Conservation (phyloP, 2,888 invertebrate genomes). For the Temnothorax rugatulus region DNA sequence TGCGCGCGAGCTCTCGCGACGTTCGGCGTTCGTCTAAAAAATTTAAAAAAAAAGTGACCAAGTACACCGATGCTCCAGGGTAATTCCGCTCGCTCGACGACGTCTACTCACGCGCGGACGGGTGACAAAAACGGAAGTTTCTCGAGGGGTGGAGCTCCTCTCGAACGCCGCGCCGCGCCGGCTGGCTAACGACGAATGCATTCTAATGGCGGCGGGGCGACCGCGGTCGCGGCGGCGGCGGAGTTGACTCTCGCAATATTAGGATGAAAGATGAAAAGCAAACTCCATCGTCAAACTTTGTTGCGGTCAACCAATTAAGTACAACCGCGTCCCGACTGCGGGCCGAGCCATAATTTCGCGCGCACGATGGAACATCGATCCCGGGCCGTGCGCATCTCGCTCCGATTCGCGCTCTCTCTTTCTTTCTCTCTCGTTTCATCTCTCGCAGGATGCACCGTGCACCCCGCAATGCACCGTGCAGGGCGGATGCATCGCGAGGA, state of each 20-base stretch:
- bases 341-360: conserved; percentile 50
- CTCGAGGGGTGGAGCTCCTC: neutral
- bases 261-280: conserved; percentile 62
- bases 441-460: neutral
- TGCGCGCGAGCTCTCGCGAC: neutral
- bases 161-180: neutral
- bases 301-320: conserved; percentile 56
- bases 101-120: neutral
- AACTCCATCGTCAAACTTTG: conserved; percentile 58
- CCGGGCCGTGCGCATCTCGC: conserved; percentile 4
- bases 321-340: conserved; percentile 50
- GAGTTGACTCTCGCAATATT: conserved; percentile 53
- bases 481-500: conserved; percentile 24
- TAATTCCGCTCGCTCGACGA: conserved; percentile 13
- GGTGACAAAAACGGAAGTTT: conserved; percentile 37
- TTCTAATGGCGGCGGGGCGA: conserved; percentile 25
- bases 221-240: neutral
- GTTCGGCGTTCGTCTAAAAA: conserved; percentile 19
- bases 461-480: conserved; percentile 33
- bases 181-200: conserved; percentile 20
- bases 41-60: neutral
- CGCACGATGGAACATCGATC: conserved; percentile 42
- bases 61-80: neutral
- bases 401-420: neutral
- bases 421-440: neutral